Evolutionary conservation across 2,113 vertebrate genomes (phyloP).

Genomic region (Acinonyx jubatus): DNA sequence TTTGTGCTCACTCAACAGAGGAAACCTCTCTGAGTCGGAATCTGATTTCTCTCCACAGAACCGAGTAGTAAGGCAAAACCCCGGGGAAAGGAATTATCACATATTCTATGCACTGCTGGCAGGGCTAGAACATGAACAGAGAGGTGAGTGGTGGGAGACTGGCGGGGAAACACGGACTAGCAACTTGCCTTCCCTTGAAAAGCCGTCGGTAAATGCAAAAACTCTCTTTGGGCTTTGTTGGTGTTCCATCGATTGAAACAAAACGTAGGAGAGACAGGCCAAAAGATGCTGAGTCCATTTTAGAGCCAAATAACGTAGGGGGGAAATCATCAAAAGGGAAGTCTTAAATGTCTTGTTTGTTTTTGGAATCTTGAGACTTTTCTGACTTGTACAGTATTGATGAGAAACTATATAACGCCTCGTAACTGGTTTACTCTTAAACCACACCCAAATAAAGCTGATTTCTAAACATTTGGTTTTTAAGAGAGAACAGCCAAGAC

Average conservation of each 20-base stretch:
- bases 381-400: background rate
- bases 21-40: conserved; percentile 42
- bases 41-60: conserved; percentile 88
- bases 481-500: background rate
- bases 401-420: background rate
- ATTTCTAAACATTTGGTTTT: background rate
- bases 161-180: accelerated
- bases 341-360: background rate
- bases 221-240: background rate
- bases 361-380: background rate
- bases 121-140: conserved; percentile 90
- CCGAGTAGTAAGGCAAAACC: conserved; percentile 98
- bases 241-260: background rate
- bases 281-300: background rate
- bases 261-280: background rate
- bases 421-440: background rate
- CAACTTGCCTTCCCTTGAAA: background rate
- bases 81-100: conserved; percentile 98
- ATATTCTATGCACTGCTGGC: conserved; percentile 98
- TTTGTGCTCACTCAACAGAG: background rate
- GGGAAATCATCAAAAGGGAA: background rate
- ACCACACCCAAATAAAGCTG: background rate
- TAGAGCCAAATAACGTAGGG: background rate
- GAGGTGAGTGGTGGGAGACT: conserved; percentile 83
- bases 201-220: accelerated